A percentile compares a stretch with the other conserved stretches of the same genome.
Evolutionary conservation across 2,113 vertebrate species (phyloP).

Genomic region (Prunella fulvescens): DNA sequence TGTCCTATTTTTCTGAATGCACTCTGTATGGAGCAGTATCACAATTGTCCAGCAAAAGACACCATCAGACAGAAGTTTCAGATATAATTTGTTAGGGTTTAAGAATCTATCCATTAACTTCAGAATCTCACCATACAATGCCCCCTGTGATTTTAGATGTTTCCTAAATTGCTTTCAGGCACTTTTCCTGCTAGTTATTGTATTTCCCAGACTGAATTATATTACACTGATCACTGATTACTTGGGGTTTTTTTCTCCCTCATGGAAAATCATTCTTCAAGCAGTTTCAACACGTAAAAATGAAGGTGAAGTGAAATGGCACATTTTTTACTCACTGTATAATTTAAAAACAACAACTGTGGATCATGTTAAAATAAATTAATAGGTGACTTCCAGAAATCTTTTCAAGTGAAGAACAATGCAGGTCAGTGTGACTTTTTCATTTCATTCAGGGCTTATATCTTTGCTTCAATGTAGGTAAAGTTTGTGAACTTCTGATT

Average conservation of each 20-base stretch:
- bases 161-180: background rate
- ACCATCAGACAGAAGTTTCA: background rate
- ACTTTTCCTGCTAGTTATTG: background rate
- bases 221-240: background rate
- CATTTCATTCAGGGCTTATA: background rate
- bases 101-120: background rate
- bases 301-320: background rate
- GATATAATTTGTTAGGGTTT: background rate
- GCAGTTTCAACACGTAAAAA: background rate
- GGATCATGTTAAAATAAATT: background rate
- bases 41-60: background rate
- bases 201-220: background rate
- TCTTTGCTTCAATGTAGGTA: background rate
- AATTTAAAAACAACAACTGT: background rate
- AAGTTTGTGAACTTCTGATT: conserved; percentile 20
- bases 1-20: background rate
- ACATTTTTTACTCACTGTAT: background rate
- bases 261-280: background rate
- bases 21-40: background rate
- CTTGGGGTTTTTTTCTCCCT: background rate
- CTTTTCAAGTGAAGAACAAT: background rate
- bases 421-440: background rate
- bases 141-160: background rate
- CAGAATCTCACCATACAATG: background rate
- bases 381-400: background rate